Evolutionary conservation across 1,140 invertebrate species (phyloP).

Genomic region (Saccostrea echinata): DNA sequence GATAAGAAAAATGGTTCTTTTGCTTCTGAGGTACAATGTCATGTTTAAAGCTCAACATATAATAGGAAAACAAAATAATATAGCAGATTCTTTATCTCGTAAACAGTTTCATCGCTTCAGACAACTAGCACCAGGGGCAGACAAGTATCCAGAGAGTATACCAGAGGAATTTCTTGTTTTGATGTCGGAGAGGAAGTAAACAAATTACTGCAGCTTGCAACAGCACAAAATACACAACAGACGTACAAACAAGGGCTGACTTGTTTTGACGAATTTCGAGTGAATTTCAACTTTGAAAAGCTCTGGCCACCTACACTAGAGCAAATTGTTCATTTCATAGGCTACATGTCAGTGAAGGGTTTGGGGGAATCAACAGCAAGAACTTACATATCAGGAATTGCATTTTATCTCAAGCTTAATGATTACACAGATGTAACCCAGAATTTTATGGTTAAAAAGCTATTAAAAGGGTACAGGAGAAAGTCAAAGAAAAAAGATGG

Average conservation of each 20-base stretch:
- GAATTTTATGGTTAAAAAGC: too few relatives aligned
- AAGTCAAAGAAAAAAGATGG: too few relatives aligned
- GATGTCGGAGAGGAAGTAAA: not conserved
- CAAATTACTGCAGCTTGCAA: not conserved
- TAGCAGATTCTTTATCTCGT: conserved; percentile 44
- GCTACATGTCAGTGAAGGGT: too few relatives aligned
- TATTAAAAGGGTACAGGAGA: too few relatives aligned
- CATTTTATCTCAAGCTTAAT: too few relatives aligned
- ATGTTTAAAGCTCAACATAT: conserved; percentile 41
- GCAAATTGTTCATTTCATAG: not conserved
- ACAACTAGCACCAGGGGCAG: not conserved
- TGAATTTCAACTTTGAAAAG: not conserved
- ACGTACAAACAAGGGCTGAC: not conserved
- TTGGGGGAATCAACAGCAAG: too few relatives aligned
- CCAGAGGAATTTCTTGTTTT: not conserved
- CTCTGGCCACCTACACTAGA: not conserved
- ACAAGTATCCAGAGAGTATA: not conserved
- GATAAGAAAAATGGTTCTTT: not conserved
- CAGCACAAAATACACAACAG: not conserved
- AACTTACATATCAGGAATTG: too few relatives aligned
- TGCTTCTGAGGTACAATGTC: not conserved
- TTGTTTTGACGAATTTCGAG: not conserved
- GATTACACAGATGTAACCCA: too few relatives aligned
- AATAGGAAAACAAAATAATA: not conserved
- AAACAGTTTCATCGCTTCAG: conserved; percentile 20